These are phyloP conservation scores for Setipinna tenuifilis DNA, from an alignment of 2,797 vertebrate genomes.

Conservation along the genomic window DNA sequence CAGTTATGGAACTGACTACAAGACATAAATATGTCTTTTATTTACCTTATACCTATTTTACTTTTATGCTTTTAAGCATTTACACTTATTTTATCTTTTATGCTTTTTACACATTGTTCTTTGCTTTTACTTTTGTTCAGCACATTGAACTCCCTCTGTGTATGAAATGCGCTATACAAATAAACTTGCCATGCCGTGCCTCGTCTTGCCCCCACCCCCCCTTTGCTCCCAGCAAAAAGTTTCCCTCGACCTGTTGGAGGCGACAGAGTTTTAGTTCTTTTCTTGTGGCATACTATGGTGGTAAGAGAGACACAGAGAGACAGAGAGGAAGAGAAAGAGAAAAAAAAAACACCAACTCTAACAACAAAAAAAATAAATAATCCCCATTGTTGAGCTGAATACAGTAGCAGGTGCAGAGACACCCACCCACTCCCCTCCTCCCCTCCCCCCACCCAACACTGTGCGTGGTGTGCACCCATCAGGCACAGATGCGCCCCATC, in stretches of 20 bases:
- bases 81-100: no score
- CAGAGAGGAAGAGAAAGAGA: background rate
- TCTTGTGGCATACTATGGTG: conserved; percentile 56
- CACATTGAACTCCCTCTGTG: conserved; percentile 34
- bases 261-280: conserved; percentile 69
- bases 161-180: background rate
- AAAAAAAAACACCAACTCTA: background rate
- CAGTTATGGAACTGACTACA: no score
- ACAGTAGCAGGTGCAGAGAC: conserved; percentile 92
- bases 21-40: no score
- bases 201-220: background rate
- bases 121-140: background rate
- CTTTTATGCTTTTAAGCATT: no score
- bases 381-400: conserved; percentile 90
- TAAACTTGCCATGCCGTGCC: conserved; percentile 7
- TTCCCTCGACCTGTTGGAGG: conserved; percentile 52
- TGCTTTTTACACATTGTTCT: no score
- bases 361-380: conserved; percentile 77
- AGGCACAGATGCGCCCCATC: conserved; percentile 95
- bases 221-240: background rate
- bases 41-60: no score
- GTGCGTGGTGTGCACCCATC: conserved; percentile 76
- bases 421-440: conserved; percentile 80
- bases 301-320: conserved; percentile 77
- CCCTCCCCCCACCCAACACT: conserved; percentile 79